Evolutionary conservation across 2,797 vertebrate species (phyloP).

Genomic region (Argyrosomus regius): DNA sequence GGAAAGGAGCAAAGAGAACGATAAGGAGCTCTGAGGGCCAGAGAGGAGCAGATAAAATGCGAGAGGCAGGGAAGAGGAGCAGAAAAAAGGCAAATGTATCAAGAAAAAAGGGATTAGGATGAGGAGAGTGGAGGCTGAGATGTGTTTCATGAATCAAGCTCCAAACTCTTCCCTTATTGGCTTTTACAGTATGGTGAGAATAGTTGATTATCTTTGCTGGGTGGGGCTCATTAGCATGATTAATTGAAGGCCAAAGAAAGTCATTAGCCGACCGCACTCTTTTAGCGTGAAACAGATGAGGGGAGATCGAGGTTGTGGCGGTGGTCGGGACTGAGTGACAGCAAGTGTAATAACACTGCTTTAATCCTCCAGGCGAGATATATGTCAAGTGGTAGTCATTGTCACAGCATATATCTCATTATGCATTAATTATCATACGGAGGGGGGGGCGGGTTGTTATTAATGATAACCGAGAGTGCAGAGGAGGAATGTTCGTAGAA

Average conservation of each 20-base stretch:
- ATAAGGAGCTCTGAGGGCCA: constrained; percentile 49
- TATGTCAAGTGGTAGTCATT: constrained; percentile 65
- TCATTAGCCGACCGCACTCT: constrained; percentile 68
- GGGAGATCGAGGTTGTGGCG: constrained; percentile 45
- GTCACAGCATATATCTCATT: constrained; percentile 64
- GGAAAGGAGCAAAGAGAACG: constrained; percentile 30
- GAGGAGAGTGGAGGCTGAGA: constrained; percentile 55
- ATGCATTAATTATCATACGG: constrained; percentile 61
- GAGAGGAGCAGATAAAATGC: constrained; percentile 56
- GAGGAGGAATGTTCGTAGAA: constrained; percentile 32
- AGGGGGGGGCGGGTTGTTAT: constrained; percentile 23
- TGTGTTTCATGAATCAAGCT: constrained; percentile 17
- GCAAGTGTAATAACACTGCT: constrained; percentile 57
- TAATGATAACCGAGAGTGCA: constrained; percentile 43
- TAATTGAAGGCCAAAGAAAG: constrained; percentile 74
- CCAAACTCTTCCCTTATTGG: constrained; percentile 36
- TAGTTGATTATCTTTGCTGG: constrained; percentile 63
- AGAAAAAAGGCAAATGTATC: constrained; percentile 23
- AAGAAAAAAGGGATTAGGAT: constrained; percentile 52
- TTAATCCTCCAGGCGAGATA: constrained; percentile 62
- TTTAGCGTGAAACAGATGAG: constrained; percentile 65
- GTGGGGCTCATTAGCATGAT: constrained; percentile 75
- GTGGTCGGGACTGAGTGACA: constrained; percentile 57
- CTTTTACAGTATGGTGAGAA: constrained; percentile 27
- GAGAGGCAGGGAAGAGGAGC: constrained; percentile 34